These are phyloP conservation scores for Tenualosa ilisha DNA, from an alignment of 2,797 vertebrate species.

Conservation along the genomic window DNA sequence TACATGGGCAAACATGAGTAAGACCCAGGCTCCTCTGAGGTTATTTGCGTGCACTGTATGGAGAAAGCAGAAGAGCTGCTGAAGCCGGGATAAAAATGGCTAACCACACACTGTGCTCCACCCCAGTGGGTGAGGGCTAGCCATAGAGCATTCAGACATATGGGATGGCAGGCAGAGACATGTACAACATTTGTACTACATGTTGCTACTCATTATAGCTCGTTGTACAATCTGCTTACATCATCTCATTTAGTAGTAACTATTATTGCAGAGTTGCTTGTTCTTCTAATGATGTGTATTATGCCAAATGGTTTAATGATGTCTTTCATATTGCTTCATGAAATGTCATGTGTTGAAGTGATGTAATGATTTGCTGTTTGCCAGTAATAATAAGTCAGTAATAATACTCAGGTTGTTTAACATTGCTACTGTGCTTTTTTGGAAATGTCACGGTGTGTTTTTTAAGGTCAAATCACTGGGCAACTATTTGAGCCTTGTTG, in stretches of 20 bases:
- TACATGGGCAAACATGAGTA: slow-evolving; percentile 13
- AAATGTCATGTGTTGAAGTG: too few species aligned
- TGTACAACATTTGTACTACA: neutral
- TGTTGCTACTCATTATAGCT: neutral
- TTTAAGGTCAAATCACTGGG: neutral
- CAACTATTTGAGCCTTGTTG: too few species aligned
- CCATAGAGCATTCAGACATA: neutral
- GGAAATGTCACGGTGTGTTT: neutral
- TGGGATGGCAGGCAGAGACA: neutral
- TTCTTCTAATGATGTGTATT: too few species aligned
- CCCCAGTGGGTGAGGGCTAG: neutral
- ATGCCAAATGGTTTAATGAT: too few species aligned
- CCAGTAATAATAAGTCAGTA: too few species aligned
- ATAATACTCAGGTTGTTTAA: too few species aligned
- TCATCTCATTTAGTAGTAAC: neutral
- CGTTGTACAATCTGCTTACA: neutral
- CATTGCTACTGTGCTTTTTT: too few species aligned
- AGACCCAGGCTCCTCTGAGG: neutral
- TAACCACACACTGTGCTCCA: neutral
- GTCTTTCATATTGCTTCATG: too few species aligned
- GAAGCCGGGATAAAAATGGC: neutral
- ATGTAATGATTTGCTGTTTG: too few species aligned
- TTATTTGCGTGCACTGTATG: slow-evolving; percentile 2
- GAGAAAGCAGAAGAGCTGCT: neutral
- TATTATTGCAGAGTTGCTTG: too few species aligned